Evolutionary conservation across 2,797 vertebrate genomes (phyloP).

Genomic region (Enteromius radiatus): DNA sequence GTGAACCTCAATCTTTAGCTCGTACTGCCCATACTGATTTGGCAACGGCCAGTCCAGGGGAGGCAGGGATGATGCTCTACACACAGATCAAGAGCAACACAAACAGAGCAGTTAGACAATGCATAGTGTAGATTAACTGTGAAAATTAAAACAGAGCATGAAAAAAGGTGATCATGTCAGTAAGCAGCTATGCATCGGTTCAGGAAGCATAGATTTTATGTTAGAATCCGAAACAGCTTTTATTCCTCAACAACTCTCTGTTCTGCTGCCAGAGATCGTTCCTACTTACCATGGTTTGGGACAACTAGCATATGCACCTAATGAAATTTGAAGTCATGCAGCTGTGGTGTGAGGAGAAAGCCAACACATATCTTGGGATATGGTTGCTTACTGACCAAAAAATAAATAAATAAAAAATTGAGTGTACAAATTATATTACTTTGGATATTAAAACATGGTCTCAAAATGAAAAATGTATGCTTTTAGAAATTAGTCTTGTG

Average conservation of each 20-base stretch:
- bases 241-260: background rate
- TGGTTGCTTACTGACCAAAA: too few relatives aligned
- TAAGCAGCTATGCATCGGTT: background rate
- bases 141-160: background rate
- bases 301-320: background rate
- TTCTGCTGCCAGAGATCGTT: background rate
- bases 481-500: background rate
- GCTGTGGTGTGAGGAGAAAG: background rate
- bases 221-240: background rate
- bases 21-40: constrained; percentile 91
- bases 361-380: background rate
- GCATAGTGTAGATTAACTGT: background rate
- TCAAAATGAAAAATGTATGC: background rate
- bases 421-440: background rate
- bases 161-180: background rate
- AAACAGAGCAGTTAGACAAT: constrained; percentile 8
- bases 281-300: background rate
- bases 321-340: background rate
- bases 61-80: constrained; percentile 94
- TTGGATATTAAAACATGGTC: background rate
- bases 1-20: constrained; percentile 98
- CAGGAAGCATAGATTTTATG: background rate
- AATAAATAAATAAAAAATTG: background rate
- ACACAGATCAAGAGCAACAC: constrained; percentile 63
- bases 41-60: constrained; percentile 97